These are phyloP conservation scores for Protodeltote pygarga DNA, from an alignment of 2,888 invertebrate genomes.

Conservation along the genomic window DNA sequence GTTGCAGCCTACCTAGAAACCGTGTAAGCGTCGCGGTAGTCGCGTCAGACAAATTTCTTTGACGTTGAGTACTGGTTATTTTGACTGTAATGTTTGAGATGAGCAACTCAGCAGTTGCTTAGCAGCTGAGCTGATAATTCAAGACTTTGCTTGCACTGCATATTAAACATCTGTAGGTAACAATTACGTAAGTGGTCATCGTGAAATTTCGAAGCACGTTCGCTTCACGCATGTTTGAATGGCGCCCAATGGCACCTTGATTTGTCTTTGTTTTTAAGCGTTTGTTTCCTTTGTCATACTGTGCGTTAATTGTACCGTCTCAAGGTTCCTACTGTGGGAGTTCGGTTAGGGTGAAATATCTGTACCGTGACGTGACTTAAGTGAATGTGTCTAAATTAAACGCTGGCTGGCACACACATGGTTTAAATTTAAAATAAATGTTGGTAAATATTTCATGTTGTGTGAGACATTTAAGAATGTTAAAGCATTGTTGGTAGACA, in stretches of 20 bases:
- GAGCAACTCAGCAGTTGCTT: constrained; percentile 17
- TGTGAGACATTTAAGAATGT: constrained; percentile 39
- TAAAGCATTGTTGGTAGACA: constrained; percentile 31
- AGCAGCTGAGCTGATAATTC: constrained; percentile 38
- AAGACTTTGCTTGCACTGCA: constrained; percentile 47
- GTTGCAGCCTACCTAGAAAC: constrained; percentile 28
- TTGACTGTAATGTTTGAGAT: too few relatives aligned
- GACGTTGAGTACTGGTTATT: constrained; percentile 29
- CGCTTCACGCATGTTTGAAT: constrained; percentile 62
- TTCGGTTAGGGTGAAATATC: constrained; percentile 51
- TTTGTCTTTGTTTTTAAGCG: constrained; percentile 62
- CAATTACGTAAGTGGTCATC: constrained; percentile 58
- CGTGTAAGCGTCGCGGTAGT: constrained; percentile 6
- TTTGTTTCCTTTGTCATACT: constrained; percentile 62
- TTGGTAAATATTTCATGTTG: constrained; percentile 32
- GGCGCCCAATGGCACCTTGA: constrained; percentile 77
- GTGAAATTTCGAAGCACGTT: constrained; percentile 70
- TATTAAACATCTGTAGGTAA: constrained; percentile 33
- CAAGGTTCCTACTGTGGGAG: constrained; percentile 52
- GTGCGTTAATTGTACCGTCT: constrained; percentile 60
- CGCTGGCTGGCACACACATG: constrained; percentile 27
- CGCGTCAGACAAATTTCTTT: constrained; percentile 25
- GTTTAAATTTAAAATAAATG: constrained; percentile 31
- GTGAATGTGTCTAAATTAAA: constrained; percentile 39
- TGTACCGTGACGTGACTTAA: constrained; percentile 50